Evolutionary conservation across 2,113 vertebrate genomes (phyloP), one percentile per base, ranked within the genome.

Genomic region (Hystrix cristata): DNA sequence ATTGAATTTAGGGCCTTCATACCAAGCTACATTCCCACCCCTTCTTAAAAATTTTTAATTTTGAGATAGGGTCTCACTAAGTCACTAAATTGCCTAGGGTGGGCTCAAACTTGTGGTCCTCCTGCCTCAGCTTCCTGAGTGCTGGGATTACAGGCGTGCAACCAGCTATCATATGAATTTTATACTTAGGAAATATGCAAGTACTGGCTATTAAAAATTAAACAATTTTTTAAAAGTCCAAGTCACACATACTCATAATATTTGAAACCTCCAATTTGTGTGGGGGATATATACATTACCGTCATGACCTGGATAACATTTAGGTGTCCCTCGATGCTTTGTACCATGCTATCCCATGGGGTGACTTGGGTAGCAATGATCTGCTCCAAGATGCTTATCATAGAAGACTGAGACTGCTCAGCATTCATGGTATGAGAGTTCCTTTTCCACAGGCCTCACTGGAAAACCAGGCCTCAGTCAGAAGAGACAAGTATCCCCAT

Each of bases 171-270:
- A 27, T 38, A 93, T 67, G 43, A 94, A 91, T 79, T 79, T 59
- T 87, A 57, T 85, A 76, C 23, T 14, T 78, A 91, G 18, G 23
- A 91, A 92, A 78, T 95, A 76, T 5, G 0, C 43, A 87, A 92
- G 51, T 57, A 59, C 81, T 65, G 9, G 72, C 43, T 60, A 38
- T 90, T 64, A 91, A 76, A 84, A 94, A 69, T 83, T 72, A 87
- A 38, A 38, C 46, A 62, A 48, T 14, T 46, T 27, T 72, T 81
- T 82, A 31, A 62, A 90, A 95, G 29, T 57, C 21, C 38, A 80
- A 94, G 59, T 38, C 72, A 53, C 2, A 27, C 29, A 82, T 69
- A 82, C 46, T 67, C 48, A 65, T 82, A 90, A 84, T 82, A 82
- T 85, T 91, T 83, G 31, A 96, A 87, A 34, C 46, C 29, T 91